A percentile compares a stretch with the other conserved stretches of the same genome.
These are phyloP conservation scores for Rhinichthys klamathensis DNA, from an alignment of 2,113 vertebrate species.

Conservation along the genomic window DNA sequence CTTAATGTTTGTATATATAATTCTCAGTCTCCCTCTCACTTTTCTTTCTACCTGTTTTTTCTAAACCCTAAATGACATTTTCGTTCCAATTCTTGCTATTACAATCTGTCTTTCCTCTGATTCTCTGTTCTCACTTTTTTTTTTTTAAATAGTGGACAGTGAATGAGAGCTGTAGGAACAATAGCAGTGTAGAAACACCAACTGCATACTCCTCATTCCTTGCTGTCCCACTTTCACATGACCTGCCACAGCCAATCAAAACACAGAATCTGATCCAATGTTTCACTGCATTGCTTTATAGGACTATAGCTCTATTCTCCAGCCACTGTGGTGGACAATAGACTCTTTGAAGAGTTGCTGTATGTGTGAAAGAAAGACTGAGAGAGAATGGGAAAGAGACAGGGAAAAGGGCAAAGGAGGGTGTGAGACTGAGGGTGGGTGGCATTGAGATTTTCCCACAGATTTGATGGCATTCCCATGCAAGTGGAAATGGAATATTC, in stretches of 20 bases:
- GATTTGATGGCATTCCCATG: slow-evolving; percentile 55
- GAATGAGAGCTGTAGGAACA: slow-evolving; percentile 45
- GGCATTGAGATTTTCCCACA: slow-evolving; percentile 31
- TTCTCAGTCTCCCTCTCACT: slow-evolving; percentile 38
- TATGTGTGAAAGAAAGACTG: background rate
- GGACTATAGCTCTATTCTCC: slow-evolving; percentile 59
- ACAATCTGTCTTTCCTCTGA: background rate
- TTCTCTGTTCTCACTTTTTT: slow-evolving; percentile 45
- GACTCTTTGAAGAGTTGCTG: background rate
- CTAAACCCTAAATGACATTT: background rate
- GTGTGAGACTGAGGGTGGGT: slow-evolving; percentile 10
- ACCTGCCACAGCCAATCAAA: slow-evolving; percentile 58
- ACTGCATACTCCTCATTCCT: slow-evolving; percentile 58
- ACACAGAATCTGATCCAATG: slow-evolving; percentile 13
- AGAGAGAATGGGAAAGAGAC: slow-evolving; percentile 28
- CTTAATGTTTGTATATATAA: background rate
- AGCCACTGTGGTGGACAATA: slow-evolving; percentile 67
- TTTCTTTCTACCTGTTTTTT: background rate
- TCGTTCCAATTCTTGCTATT: background rate
- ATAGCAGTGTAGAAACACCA: slow-evolving; percentile 8
- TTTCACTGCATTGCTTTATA: slow-evolving; percentile 13
- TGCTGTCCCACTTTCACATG: slow-evolving; percentile 67
- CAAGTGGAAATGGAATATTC: slow-evolving; percentile 24
- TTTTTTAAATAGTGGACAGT: slow-evolving; percentile 49
- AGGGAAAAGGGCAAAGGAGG: slow-evolving; percentile 11